These are phyloP conservation scores for Apogon talboti DNA, from an alignment of 2,797 vertebrate genomes.

Conservation along the genomic window DNA sequence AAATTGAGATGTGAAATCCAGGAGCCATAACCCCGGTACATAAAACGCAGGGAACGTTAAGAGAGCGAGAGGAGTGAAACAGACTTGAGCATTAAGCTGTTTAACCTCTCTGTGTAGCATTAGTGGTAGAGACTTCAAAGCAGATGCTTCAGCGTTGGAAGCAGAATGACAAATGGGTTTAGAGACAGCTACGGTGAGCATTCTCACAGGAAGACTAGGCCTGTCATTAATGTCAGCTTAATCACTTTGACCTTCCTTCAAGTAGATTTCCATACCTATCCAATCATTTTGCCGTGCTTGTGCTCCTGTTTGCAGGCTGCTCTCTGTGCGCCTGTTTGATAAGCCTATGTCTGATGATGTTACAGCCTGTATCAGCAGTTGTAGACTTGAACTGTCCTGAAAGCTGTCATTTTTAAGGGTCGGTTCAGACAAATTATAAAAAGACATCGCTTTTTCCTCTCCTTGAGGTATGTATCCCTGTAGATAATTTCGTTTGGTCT, in stretches of 20 bases:
- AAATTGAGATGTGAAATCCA: conserved; percentile 85
- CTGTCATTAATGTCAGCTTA: conserved; percentile 87
- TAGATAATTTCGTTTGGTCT: background rate
- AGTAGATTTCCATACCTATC: conserved; percentile 85
- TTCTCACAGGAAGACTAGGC: conserved; percentile 81
- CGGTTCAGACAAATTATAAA: background rate
- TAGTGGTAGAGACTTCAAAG: conserved; percentile 87
- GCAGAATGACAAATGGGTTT: conserved; percentile 84
- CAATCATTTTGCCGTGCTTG: conserved; percentile 73
- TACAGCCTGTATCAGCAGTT: conserved; percentile 49
- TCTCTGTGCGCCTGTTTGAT: conserved; percentile 67
- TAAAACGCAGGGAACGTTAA: conserved; percentile 76
- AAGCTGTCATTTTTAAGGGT: conserved; percentile 38
- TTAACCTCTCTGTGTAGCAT: conserved; percentile 85
- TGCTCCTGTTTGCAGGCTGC: conserved; percentile 66
- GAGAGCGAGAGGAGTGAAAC: conserved; percentile 80
- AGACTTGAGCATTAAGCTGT: conserved; percentile 86
- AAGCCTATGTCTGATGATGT: conserved; percentile 50
- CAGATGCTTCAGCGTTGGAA: conserved; percentile 76
- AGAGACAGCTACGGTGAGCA: conserved; percentile 76
- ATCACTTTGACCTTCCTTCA: conserved; percentile 88
- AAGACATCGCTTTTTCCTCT: background rate
- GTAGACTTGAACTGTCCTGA: conserved; percentile 30
- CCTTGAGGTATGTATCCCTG: background rate
- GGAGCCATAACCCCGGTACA: conserved; percentile 72